Base-by-base conservation (phyloP, 2,113 vertebrate genomes). In the Caloenas nicobarica region DNA sequence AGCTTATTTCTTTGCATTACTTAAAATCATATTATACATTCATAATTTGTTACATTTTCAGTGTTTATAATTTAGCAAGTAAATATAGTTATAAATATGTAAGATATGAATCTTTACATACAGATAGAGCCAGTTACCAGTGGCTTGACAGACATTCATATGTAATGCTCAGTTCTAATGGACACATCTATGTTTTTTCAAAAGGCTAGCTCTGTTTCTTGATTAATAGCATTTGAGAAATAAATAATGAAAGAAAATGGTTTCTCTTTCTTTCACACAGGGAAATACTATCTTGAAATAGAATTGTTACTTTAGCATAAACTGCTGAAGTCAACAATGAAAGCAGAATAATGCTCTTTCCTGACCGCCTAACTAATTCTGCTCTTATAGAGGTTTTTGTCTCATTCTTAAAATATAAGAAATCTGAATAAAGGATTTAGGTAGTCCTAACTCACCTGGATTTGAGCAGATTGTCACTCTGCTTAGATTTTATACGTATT, bases 301-400 rank as follows among this genome's bases (percentile, higher is more conserved):
- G 34, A 86, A 42, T 34, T 81, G 2, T 68, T 78, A 40, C 25
- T 83, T 60, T 51, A 62, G 18, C 24, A 31, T 62, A 91, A 95
- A 71, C 23, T 5, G 5, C 8, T 3, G 0, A 69, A 66, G 8
- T 34, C 1, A 0, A 64, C 46, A 66, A 14, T 31, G 29, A 73
- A 83, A 62, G 29, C 16, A 56, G 38, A 76, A 80, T 60, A 46
- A 93, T 50, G 13, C 5, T 79, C 22, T 86, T 18, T 23, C 86
- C n/a, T 83, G 33, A 29, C 26, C 76, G 7, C 53, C 36, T 77
- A 77, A 72, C 25, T 77, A 31, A 26, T 83, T 65, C 25, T 86
- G 29, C 34, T 88, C 22, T 50, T 71, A 15, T 0, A 64, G 69
- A 62, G 28, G 14, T 81, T 78, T 89, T 71, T 42, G 78, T 89